These are phyloP conservation scores for Sternotherus odoratus DNA, from an alignment of 2,797 vertebrate species.

Conservation along the genomic window DNA sequence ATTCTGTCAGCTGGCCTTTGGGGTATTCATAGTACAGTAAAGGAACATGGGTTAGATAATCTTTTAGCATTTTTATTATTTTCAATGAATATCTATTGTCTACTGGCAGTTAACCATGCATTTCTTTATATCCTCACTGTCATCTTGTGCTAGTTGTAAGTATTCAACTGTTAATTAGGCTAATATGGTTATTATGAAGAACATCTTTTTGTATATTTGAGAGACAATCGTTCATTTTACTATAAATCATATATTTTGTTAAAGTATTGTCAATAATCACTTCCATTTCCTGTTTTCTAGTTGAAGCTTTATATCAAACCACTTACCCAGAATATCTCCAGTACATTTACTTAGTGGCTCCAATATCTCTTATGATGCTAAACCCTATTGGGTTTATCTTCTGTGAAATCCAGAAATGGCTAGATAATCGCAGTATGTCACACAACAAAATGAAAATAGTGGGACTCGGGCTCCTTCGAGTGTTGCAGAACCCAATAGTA, in stretches of 20 bases:
- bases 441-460: constrained; percentile 89
- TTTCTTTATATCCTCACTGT: neutral
- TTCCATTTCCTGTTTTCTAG: constrained; percentile 81
- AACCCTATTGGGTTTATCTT: constrained; percentile 92
- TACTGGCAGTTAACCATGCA: rapidly evolving
- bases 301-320: constrained; percentile 90
- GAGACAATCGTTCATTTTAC: neutral
- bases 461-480: constrained; percentile 89
- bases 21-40: neutral
- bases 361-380: constrained; percentile 96
- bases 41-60: neutral
- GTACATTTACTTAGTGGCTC: constrained; percentile 97
- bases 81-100: neutral
- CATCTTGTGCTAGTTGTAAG: neutral
- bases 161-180: neutral
- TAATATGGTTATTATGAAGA: neutral
- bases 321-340: constrained; percentile 96
- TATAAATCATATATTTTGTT: constrained; percentile 8
- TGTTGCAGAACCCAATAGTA: constrained; percentile 95
- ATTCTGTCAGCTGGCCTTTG: neutral
- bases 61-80: neutral
- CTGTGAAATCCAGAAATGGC: constrained; percentile 96
- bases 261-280: constrained; percentile 47
- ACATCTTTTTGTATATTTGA: neutral
- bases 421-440: constrained; percentile 82